A percentile compares a stretch with the other conserved stretches of the same genome.
phyloP scores from a whole-genome alignment of 2,888 invertebrate genomes.

The Rhaphigaster nebulosa region DNA sequence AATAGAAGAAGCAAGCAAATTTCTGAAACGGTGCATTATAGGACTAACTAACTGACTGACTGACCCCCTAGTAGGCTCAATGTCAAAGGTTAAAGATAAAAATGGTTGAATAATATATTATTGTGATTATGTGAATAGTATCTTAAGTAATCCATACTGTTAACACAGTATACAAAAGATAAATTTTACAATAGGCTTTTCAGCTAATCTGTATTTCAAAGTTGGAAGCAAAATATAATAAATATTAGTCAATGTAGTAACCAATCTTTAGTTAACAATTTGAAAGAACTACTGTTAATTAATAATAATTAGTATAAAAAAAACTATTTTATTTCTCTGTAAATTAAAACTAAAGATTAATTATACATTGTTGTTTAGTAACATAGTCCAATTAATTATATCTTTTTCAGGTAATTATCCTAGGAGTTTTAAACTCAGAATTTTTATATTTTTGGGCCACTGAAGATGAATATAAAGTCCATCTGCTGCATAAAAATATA shows the following conservation, averaged over 20 bases:
- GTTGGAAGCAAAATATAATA: background rate
- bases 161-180: background rate
- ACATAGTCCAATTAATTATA: too few species aligned
- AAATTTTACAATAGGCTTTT: background rate
- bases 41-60: background rate
- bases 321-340: too few species aligned
- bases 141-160: slow-evolving; percentile 29
- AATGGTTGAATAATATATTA: slow-evolving; percentile 53
- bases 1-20: slow-evolving; percentile 9
- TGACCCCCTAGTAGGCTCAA: background rate
- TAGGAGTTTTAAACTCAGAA: too few species aligned
- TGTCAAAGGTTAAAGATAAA: slow-evolving; percentile 55
- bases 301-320: too few species aligned
- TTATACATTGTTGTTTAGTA: too few species aligned
- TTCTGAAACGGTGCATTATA: slow-evolving; percentile 45
- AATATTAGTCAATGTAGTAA: background rate
- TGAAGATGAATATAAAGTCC: too few species aligned
- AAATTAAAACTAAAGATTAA: too few species aligned
- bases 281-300: too few species aligned
- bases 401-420: too few species aligned
- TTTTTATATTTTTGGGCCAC: too few species aligned
- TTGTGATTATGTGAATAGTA: slow-evolving; percentile 8
- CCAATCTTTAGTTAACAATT: too few species aligned
- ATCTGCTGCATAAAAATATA: too few species aligned
- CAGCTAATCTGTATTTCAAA: background rate